These are phyloP conservation scores for Abramis brama DNA, from an alignment of 2,113 vertebrate species.

Conservation along the genomic window DNA sequence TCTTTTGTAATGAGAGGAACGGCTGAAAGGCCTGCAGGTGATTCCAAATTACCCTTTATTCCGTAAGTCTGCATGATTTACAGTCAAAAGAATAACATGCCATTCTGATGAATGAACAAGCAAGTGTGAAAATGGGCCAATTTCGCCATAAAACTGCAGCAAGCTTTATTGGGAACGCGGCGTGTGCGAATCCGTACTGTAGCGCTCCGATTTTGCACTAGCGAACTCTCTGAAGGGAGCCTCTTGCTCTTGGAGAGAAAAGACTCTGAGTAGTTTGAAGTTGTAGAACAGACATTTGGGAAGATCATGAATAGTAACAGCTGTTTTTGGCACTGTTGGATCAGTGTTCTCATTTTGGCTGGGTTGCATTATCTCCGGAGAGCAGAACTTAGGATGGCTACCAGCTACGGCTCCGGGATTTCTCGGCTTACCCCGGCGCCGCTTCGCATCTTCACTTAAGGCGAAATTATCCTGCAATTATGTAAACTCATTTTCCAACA, in stretches of 20 bases:
- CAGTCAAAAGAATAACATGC: slow-evolving; percentile 38
- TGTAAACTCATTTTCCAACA: slow-evolving; percentile 69
- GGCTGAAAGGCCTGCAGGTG: slow-evolving; percentile 37
- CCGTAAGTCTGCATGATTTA: slow-evolving; percentile 29
- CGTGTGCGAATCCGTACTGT: not conserved
- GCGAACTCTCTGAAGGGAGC: not conserved
- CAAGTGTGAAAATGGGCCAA: slow-evolving; percentile 7
- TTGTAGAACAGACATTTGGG: slow-evolving; percentile 60
- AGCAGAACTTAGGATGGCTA: slow-evolving; percentile 71
- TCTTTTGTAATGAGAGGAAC: slow-evolving; percentile 39
- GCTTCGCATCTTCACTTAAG: slow-evolving; percentile 46
- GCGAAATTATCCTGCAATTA: slow-evolving; percentile 66
- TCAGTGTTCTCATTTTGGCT: slow-evolving; percentile 57
- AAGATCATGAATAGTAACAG: slow-evolving; percentile 65
- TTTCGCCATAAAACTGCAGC: not conserved
- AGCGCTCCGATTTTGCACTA: not conserved
- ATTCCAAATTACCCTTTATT: slow-evolving; percentile 37
- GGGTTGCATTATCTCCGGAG: slow-evolving; percentile 71
- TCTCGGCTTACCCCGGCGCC: slow-evolving; percentile 70
- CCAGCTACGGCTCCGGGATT: slow-evolving; percentile 75
- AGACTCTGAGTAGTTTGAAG: slow-evolving; percentile 40
- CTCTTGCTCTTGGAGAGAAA: not conserved
- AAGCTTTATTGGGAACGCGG: not conserved
- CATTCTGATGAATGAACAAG: slow-evolving; percentile 35
- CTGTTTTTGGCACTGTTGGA: slow-evolving; percentile 59